phyloP scores from a whole-genome alignment of 2,113 vertebrate genomes.

The Elanoides forficatus region DNA sequence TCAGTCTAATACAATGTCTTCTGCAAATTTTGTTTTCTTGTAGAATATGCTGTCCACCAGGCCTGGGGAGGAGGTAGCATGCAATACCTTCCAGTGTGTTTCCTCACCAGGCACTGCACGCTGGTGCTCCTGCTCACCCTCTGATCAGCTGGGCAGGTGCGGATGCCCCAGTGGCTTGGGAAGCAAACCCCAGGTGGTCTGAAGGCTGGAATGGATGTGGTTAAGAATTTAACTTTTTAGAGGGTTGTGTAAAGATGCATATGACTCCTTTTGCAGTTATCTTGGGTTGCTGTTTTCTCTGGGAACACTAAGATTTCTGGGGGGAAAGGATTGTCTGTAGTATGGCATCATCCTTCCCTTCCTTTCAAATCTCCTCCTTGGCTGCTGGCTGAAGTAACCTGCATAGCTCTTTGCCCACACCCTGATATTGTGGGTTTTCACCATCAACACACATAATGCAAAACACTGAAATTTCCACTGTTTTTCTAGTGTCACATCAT shows the following conservation, averaged over 20 bases:
- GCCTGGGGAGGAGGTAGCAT: slow-evolving; percentile 48
- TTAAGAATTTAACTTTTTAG: background rate
- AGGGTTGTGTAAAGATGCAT: background rate
- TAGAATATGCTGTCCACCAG: slow-evolving; percentile 63
- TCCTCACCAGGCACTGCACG: slow-evolving; percentile 71
- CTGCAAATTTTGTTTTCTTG: background rate
- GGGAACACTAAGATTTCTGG: background rate
- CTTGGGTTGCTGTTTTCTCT: background rate
- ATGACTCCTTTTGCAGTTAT: background rate
- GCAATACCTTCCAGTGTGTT: slow-evolving; percentile 66
- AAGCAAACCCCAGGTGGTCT: background rate
- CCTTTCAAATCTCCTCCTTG: background rate
- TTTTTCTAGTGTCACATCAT: background rate
- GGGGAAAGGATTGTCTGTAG: background rate
- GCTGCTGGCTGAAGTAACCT: background rate
- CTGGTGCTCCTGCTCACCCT: slow-evolving; percentile 74
- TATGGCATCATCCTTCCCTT: background rate
- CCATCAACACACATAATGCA: background rate
- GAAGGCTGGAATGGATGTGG: background rate
- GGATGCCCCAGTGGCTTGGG: background rate
- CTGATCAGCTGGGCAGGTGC: background rate
- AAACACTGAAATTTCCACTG: background rate
- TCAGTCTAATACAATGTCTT: background rate
- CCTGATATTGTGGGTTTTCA: background rate
- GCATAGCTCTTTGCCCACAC: background rate